Evolutionary conservation across 2,113 vertebrate genomes (phyloP).

Genomic region (Grallaria varia): DNA sequence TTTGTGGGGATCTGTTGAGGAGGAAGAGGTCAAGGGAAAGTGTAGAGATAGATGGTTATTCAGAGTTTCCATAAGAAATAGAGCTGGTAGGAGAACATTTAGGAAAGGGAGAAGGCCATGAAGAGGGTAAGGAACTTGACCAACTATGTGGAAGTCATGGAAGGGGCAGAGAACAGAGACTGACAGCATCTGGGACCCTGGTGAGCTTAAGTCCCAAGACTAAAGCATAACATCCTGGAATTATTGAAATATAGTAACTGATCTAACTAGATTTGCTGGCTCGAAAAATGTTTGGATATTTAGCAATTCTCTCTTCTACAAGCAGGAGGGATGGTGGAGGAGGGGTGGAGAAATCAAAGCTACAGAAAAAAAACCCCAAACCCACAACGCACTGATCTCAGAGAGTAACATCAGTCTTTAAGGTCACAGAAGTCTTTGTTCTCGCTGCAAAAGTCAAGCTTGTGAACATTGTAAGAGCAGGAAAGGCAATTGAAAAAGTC

Average conservation of each 20-base stretch:
- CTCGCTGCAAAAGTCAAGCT: background rate
- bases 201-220: background rate
- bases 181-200: background rate
- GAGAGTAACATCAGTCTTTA: background rate
- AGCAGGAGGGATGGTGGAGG: accelerated
- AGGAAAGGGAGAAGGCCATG: background rate
- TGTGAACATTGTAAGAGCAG: background rate
- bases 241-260: background rate
- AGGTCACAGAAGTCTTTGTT: background rate
- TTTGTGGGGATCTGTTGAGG: background rate
- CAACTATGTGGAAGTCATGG: background rate
- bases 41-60: background rate
- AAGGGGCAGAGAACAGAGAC: background rate
- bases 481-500: background rate
- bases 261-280: background rate
- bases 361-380: background rate
- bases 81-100: background rate
- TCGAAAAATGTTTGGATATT: background rate
- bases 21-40: background rate
- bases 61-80: background rate
- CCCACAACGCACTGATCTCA: background rate
- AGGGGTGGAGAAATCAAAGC: background rate
- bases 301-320: background rate
- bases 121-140: background rate
- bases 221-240: background rate